phyloP scores from a whole-genome alignment of 1,140 invertebrate genomes.

The Cardiocondyla obscurior region DNA sequence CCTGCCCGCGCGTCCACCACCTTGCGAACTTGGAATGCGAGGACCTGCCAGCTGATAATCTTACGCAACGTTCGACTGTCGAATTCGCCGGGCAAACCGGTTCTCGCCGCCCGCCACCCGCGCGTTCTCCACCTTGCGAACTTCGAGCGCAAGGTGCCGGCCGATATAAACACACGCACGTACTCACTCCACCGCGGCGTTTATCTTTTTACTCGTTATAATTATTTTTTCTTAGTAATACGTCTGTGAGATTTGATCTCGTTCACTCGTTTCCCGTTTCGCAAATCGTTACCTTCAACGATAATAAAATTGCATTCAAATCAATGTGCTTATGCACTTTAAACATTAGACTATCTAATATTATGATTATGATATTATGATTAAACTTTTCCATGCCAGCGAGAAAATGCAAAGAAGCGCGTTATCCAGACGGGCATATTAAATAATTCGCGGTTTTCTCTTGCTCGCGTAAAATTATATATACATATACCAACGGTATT shows the following conservation, averaged over 20 bases:
- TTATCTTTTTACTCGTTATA: not conserved
- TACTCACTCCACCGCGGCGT: not conserved
- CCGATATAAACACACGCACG: too few species aligned
- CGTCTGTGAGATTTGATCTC: not conserved
- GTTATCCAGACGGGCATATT: constrained; percentile 31
- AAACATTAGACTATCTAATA: not conserved
- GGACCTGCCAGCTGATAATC: too few species aligned
- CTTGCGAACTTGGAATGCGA: too few species aligned
- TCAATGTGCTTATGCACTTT: constrained; percentile 2
- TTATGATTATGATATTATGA: not conserved
- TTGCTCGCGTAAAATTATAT: constrained; percentile 19
- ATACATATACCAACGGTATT: constrained; percentile 18
- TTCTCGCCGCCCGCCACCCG: too few species aligned
- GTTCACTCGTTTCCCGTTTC: not conserved
- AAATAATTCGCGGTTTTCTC: constrained; percentile 40
- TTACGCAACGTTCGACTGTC: too few species aligned
- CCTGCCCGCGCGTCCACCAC: too few species aligned
- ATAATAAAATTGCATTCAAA: constrained; percentile 28
- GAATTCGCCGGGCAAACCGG: too few species aligned
- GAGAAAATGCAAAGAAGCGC: constrained; percentile 28
- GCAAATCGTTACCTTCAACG: not conserved
- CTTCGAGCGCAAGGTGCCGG: too few species aligned
- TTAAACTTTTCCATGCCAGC: not conserved
- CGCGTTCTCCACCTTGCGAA: too few species aligned
- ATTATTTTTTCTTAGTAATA: constrained; percentile 25